Percentiles rank a stretch among this genome's conserved stretches.
These are phyloP conservation scores for Ondatra zibethicus DNA, from an alignment of 2,113 vertebrate genomes.

Conservation along the genomic window DNA sequence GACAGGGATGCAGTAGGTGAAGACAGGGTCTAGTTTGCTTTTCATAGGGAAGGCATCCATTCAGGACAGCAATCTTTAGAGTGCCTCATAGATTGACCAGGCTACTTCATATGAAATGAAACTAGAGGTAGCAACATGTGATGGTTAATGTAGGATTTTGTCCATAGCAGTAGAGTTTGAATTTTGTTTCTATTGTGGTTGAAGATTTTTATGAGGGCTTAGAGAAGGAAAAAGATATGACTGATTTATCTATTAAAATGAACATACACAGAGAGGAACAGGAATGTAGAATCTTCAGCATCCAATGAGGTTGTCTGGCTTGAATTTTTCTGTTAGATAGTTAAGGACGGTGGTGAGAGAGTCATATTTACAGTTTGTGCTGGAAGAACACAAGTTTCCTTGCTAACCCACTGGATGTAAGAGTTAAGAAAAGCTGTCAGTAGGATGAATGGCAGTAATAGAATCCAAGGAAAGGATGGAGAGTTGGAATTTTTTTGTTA, in stretches of 20 bases:
- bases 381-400: neutral
- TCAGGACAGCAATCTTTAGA: neutral
- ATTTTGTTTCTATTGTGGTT: neutral
- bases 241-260: neutral
- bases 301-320: fast-evolving
- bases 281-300: fast-evolving
- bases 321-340: fast-evolving
- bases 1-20: neutral
- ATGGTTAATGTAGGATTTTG: neutral
- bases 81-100: neutral
- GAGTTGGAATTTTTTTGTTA: fast-evolving
- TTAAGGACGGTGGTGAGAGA: neutral
- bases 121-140: neutral
- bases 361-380: neutral
- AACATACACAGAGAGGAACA: neutral
- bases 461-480: neutral
- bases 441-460: no score
- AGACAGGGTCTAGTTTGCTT: no score
- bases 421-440: neutral
- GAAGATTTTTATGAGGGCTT: neutral
- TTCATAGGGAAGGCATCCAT: neutral
- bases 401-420: neutral
- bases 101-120: neutral
- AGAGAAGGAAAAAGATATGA: neutral
- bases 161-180: neutral